A percentile compares a stretch with the other conserved stretches of the same genome.
Evolutionary conservation across 2,888 invertebrate genomes (phyloP).

Genomic region (Fragum whitleyi): DNA sequence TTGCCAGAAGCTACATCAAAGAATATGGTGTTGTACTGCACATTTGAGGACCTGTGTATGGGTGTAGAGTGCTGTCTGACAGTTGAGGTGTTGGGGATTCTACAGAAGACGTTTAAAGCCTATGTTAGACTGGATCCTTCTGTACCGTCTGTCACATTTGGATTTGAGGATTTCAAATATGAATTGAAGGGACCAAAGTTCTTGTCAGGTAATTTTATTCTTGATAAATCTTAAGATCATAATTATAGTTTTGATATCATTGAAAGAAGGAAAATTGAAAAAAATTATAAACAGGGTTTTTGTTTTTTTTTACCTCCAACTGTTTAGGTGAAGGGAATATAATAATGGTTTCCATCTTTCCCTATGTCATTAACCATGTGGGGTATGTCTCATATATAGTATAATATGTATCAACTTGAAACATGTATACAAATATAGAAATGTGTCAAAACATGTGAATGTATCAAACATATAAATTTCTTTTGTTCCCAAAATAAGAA

Average conservation of each 20-base stretch:
- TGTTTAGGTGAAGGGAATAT: no score
- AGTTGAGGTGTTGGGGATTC: slow-evolving; percentile 71
- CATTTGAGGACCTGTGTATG: slow-evolving; percentile 71
- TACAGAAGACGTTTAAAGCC: slow-evolving; percentile 71
- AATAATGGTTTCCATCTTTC: no score
- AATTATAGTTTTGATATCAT: background rate
- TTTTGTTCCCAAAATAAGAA: no score
- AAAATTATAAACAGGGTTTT: no score
- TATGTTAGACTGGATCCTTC: slow-evolving; percentile 72
- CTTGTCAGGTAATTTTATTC: slow-evolving; percentile 8
- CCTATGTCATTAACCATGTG: no score
- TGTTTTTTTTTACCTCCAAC: no score
- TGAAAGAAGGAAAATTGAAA: no score
- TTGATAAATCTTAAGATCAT: background rate
- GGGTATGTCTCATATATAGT: no score
- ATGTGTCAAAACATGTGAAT: no score
- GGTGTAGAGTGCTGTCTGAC: slow-evolving; percentile 76
- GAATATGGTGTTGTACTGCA: slow-evolving; percentile 66
- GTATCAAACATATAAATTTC: no score
- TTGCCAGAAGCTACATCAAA: slow-evolving; percentile 51
- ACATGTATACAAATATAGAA: no score
- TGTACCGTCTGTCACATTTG: slow-evolving; percentile 62
- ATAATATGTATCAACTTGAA: no score
- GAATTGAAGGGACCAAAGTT: slow-evolving; percentile 41
- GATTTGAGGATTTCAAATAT: slow-evolving; percentile 61